Conservation (phyloP, 2,888 invertebrate genomes). For the Eutolmus rufibarbis region DNA sequence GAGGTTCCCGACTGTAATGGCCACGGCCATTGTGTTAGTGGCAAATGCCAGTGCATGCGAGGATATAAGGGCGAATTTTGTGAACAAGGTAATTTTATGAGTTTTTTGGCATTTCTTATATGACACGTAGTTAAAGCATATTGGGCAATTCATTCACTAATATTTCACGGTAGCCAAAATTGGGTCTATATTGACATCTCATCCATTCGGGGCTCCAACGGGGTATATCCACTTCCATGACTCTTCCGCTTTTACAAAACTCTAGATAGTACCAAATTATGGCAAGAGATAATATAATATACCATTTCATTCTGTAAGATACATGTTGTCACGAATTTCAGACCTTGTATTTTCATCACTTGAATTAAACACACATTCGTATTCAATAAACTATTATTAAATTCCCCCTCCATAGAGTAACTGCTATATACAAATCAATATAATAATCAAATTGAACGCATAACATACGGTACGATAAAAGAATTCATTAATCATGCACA, state of each 20-base stretch:
- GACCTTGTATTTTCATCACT: too few relatives aligned
- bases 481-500: neutral
- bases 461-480: too few relatives aligned
- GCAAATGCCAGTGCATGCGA: slow-evolving; percentile 91
- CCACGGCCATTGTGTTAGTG: slow-evolving; percentile 94
- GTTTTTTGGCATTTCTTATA: neutral
- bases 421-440: neutral
- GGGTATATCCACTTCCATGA: neutral
- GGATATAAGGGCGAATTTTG: slow-evolving; percentile 97
- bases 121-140: neutral
- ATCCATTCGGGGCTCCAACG: neutral
- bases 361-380: neutral
- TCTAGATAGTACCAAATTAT: neutral
- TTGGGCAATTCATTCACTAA: neutral
- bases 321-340: too few relatives aligned
- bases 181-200: neutral
- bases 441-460: too few relatives aligned
- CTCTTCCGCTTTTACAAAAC: neutral
- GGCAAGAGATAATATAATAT: neutral
- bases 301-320: too few relatives aligned
- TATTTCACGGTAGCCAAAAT: neutral
- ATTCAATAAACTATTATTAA: neutral
- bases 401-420: neutral
- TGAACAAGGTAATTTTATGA: slow-evolving; percentile 73
- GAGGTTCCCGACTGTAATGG: slow-evolving; percentile 96